Conservation (phyloP, 2,797 vertebrate species). For the Acanthiza pusilla region DNA sequence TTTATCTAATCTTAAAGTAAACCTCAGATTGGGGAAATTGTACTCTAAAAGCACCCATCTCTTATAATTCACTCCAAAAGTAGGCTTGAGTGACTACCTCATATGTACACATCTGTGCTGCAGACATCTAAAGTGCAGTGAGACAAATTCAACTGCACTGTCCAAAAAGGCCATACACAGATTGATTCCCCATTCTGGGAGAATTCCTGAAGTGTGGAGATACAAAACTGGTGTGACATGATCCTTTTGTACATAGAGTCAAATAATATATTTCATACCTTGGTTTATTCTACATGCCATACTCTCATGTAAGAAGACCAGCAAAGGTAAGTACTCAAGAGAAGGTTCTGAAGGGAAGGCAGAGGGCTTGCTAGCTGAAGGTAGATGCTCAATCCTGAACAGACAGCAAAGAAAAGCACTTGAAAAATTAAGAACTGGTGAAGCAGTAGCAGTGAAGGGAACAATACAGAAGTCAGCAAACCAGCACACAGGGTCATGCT, state of each 20-base stretch:
- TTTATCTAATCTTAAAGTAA: background rate
- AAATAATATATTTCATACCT: background rate
- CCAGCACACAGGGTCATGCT: background rate
- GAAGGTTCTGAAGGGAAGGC: background rate
- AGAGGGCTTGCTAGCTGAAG: background rate
- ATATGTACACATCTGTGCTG: background rate
- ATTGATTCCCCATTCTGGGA: background rate
- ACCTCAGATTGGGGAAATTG: accelerated
- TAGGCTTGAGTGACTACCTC: background rate
- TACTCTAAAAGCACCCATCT: background rate
- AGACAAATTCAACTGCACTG: background rate
- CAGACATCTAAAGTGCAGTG: background rate
- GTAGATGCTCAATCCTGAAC: background rate
- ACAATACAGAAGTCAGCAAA: background rate
- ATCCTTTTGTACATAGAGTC: background rate
- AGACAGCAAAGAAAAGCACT: background rate
- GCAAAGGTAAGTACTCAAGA: background rate
- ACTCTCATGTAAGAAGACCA: background rate
- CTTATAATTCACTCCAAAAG: background rate
- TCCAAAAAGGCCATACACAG: background rate
- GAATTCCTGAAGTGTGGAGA: background rate
- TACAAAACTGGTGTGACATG: background rate
- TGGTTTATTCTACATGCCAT: background rate
- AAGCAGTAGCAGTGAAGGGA: background rate
- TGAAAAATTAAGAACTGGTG: background rate